A percentile compares a stretch with the other conserved stretches of the same genome.
Conservation (phyloP, 2,797 vertebrate genomes). For the Danio kyathit region DNA sequence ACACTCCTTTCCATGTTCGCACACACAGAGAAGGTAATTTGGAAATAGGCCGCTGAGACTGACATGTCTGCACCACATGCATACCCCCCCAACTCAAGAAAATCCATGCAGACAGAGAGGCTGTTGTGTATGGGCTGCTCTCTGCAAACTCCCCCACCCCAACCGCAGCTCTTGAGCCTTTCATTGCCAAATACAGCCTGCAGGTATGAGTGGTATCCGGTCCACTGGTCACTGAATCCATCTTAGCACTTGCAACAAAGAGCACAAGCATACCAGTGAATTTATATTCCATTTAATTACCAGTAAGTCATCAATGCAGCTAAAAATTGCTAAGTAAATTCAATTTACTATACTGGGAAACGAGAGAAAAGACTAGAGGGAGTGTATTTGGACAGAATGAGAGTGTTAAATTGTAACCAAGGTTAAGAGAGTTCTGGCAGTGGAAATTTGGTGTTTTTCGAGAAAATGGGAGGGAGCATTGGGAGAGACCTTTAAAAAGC, state of each 20-base stretch:
- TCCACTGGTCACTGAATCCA: constrained; percentile 36
- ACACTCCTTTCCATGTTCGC: constrained; percentile 43
- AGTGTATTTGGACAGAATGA: constrained; percentile 43
- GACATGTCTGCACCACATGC: constrained; percentile 33
- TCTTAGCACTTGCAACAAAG: constrained; percentile 34
- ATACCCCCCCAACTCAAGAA: not conserved
- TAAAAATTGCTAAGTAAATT: constrained; percentile 17
- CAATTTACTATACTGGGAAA: not conserved
- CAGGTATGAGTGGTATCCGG: constrained; percentile 46
- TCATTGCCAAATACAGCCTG: constrained; percentile 35
- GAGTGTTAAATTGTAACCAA: constrained; percentile 45
- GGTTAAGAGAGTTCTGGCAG: constrained; percentile 23
- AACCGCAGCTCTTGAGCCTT: not conserved
- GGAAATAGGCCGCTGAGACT: constrained; percentile 46
- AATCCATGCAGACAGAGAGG: constrained; percentile 51
- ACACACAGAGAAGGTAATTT: constrained; percentile 39
- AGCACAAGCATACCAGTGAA: constrained; percentile 35
- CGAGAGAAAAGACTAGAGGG: not conserved
- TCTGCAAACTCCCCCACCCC: constrained; percentile 25
- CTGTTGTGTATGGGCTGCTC: constrained; percentile 42
- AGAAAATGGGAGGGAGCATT: constrained; percentile 9
- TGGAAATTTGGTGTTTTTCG: constrained; percentile 34
- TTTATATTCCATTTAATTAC: constrained; percentile 35
- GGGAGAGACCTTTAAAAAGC: constrained; percentile 28
- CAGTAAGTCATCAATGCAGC: constrained; percentile 23